A percentile compares a stretch with the other conserved stretches of the same genome.
Evolutionary conservation across 2,113 vertebrate species (phyloP).

Genomic region (Brachypodius melanocephalos): DNA sequence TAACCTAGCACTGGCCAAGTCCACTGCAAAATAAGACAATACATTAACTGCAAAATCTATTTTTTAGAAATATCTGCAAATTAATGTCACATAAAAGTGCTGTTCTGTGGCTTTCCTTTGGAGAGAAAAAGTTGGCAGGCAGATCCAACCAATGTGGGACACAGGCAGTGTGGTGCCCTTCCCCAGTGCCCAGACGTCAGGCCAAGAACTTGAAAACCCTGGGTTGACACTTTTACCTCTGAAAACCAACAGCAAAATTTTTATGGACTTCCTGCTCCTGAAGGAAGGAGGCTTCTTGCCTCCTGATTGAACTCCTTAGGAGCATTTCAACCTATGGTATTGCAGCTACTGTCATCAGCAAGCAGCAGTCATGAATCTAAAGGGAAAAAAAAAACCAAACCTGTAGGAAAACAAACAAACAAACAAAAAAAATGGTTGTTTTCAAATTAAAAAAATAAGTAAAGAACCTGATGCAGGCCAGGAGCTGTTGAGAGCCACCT

Average conservation of each 20-base stretch:
- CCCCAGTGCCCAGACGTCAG: not conserved
- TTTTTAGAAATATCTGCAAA: not conserved
- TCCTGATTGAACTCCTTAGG: not conserved
- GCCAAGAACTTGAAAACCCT: not conserved
- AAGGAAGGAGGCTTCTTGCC: not conserved
- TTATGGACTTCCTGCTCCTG: not conserved
- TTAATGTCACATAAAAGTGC: not conserved
- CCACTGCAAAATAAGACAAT: not conserved
- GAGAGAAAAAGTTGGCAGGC: not conserved
- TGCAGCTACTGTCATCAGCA: not conserved
- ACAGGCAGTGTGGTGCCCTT: not conserved
- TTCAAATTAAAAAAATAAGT: not conserved
- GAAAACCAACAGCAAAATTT: not conserved
- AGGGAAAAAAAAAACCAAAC: not conserved
- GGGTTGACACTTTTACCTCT: not conserved
- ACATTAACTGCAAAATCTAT: not conserved
- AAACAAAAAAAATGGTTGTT: not conserved
- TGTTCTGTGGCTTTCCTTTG: not conserved
- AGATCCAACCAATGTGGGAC: rapidly evolving
- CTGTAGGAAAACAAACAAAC: rapidly evolving
- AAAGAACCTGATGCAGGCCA: not conserved
- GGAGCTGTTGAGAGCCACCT: not conserved
- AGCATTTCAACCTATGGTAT: not conserved
- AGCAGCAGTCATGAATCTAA: not conserved
- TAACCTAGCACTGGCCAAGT: not conserved